phyloP scores from a whole-genome alignment of 2,888 invertebrate genomes.

The Melanophora roralis region DNA sequence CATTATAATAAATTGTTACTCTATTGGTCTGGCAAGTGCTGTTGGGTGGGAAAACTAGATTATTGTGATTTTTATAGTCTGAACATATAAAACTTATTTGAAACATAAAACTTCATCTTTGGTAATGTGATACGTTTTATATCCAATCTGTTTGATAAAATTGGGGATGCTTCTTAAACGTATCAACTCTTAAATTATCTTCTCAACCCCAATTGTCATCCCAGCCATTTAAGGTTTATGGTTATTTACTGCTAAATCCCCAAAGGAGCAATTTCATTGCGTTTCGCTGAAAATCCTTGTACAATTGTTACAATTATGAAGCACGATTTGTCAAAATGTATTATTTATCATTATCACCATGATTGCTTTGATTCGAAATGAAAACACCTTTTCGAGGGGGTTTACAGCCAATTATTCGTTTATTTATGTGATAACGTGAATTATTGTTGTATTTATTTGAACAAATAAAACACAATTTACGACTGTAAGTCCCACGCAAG shows the following conservation, averaged over 20 bases:
- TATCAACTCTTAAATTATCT: not conserved
- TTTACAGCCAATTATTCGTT: conserved; percentile 1
- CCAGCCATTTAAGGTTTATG: conserved; percentile 22
- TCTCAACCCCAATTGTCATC: not conserved
- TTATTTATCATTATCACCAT: conserved; percentile 46
- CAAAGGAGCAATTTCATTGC: conserved; percentile 45
- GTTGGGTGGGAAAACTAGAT: conserved; percentile 2
- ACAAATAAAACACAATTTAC: not conserved
- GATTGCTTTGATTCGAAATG: conserved; percentile 17
- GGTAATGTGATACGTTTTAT: conserved; percentile 46
- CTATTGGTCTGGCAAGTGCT: not conserved
- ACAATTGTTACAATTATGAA: conserved; percentile 31
- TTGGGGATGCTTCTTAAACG: conserved; percentile 19
- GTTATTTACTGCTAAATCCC: conserved; percentile 42
- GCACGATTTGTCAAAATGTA: conserved; percentile 55
- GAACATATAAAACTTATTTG: not conserved
- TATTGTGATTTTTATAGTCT: conserved; percentile 29
- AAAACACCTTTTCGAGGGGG: conserved; percentile 38
- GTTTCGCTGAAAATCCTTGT: conserved; percentile 9
- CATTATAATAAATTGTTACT: conserved; percentile 34
- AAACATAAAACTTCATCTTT: conserved; percentile 29
- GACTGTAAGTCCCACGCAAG: not conserved
- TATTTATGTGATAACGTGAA: conserved; percentile 13
- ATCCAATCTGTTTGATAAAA: not conserved
- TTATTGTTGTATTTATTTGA: conserved; percentile 16